Percentiles rank a stretch among this genome's conserved stretches.
These are phyloP conservation scores for Coregonus clupeaformis DNA, from an alignment of 2,113 vertebrate species.

Conservation along the genomic window DNA sequence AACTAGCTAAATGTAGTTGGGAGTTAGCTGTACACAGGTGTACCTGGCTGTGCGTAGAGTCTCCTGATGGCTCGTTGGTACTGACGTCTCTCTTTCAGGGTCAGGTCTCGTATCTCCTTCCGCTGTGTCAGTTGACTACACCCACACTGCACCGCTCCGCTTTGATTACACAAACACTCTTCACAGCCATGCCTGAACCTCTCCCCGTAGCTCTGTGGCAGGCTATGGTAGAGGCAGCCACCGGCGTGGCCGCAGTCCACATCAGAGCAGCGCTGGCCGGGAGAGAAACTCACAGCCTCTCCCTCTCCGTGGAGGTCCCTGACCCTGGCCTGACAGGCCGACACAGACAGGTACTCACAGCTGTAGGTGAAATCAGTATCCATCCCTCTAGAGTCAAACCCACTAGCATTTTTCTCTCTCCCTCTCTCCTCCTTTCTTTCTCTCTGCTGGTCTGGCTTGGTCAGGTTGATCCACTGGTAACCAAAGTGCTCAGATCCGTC, in stretches of 20 bases:
- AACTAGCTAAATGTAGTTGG: too few species aligned
- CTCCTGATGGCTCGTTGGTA: slow-evolving; percentile 51
- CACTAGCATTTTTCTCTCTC: neutral
- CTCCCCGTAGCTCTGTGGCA: slow-evolving; percentile 31
- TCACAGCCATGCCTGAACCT: slow-evolving; percentile 39
- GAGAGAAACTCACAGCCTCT: slow-evolving; percentile 51
- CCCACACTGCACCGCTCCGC: slow-evolving; percentile 40
- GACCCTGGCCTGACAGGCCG: slow-evolving; percentile 38
- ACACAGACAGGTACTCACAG: slow-evolving; percentile 42
- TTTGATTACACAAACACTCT: slow-evolving; percentile 36
- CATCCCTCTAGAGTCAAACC: slow-evolving; percentile 8
- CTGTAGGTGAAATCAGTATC: slow-evolving; percentile 32
- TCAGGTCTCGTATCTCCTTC: slow-evolving; percentile 60
- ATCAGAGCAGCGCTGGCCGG: slow-evolving; percentile 36
- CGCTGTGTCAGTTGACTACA: slow-evolving; percentile 46
- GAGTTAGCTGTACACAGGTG: neutral
- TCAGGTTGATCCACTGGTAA: slow-evolving; percentile 32
- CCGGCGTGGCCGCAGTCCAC: slow-evolving; percentile 31
- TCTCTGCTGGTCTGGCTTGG: slow-evolving; percentile 19
- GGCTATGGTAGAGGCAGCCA: slow-evolving; percentile 32
- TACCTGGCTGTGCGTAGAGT: slow-evolving; percentile 48
- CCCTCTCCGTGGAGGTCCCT: slow-evolving; percentile 14
- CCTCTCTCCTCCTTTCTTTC: slow-evolving; percentile 2
- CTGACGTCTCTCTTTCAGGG: slow-evolving; percentile 33
- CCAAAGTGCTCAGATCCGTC: slow-evolving; percentile 10